These are phyloP conservation scores for Bagarius yarrelli DNA, from an alignment of 2,113 vertebrate species.

Conservation along the genomic window DNA sequence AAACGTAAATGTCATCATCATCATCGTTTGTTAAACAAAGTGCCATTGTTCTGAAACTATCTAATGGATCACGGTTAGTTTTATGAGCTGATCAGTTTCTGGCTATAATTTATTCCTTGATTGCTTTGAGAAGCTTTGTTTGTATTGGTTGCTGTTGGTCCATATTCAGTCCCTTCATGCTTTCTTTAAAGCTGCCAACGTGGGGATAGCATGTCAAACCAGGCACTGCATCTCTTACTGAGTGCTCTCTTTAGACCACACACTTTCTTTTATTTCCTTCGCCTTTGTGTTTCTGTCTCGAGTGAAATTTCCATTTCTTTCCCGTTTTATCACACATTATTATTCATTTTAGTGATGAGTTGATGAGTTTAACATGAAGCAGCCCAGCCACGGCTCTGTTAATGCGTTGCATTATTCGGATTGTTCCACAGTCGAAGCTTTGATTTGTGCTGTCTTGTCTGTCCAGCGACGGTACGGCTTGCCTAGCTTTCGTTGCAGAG, in stretches of 20 bases:
- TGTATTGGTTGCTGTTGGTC: background rate
- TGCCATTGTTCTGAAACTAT: background rate
- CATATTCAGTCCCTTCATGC: background rate
- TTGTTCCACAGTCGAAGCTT: background rate
- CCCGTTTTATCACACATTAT: background rate
- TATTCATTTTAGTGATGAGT: background rate
- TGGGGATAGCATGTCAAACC: background rate
- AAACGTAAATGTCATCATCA: background rate
- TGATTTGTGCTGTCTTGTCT: background rate
- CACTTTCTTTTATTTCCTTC: background rate
- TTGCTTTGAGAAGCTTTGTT: background rate
- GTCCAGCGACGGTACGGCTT: background rate
- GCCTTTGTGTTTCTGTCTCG: background rate
- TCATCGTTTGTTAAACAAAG: background rate
- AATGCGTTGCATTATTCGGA: constrained; percentile 16
- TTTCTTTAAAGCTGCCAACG: background rate
- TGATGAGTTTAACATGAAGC: constrained; percentile 3
- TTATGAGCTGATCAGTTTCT: background rate
- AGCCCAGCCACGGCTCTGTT: background rate
- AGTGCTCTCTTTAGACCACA: background rate
- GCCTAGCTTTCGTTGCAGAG: background rate
- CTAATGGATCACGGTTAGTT: background rate
- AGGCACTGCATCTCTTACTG: too few relatives aligned
- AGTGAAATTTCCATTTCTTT: background rate
- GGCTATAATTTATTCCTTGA: background rate